Base-by-base conservation (phyloP, 2,113 vertebrate genomes). In the Xenotilapia leptura region DNA sequence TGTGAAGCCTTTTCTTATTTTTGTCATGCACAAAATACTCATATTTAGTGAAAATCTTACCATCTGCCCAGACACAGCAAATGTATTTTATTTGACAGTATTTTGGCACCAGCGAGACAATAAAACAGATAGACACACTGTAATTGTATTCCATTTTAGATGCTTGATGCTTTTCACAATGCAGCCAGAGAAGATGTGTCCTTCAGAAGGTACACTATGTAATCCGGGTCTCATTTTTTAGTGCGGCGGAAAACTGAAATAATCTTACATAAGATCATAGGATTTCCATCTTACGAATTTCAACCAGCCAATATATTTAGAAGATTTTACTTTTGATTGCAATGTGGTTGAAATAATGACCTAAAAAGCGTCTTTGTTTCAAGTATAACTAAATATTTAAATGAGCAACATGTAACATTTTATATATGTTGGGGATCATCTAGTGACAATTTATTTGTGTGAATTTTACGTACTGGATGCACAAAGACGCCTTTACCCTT, bases 341-440 rank as follows among this genome's bases (percentile, higher is more conserved):
- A 6, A 6, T 33, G 33, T 33, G 33, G 65, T 28, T 11, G 21
- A 73, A 45, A 45, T 26, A 17, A 73, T 26, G 21, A 28, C 40
- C 26, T 73, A 26, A 45, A 1, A 73, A 10, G 2, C 8, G 0
- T 15, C 0, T 73, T 26, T 26, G 68, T 45, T 75, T 75, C 14
- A 17, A 47, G 9, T 28, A 28, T 28, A 11, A 28, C 40, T 28
- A 75, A 47, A 11, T 47, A 7, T 75, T 47, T 45, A 45, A 28
- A 75, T 0, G 4, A 65, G 60, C 60, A 65, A 38, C 60, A 21
- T 65, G 33, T 13, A 65, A 65, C 11, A 38, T 65, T 38, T 8
- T 65, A 65, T 21, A 38, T 65, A 38, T 21, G 19, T 1, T 65
- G 60, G 0, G 19, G 68, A 45, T 73, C 65, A 45, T 45, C 4